Evolutionary conservation across 2,113 vertebrate species (phyloP).

Genomic region (Labeo catla): DNA sequence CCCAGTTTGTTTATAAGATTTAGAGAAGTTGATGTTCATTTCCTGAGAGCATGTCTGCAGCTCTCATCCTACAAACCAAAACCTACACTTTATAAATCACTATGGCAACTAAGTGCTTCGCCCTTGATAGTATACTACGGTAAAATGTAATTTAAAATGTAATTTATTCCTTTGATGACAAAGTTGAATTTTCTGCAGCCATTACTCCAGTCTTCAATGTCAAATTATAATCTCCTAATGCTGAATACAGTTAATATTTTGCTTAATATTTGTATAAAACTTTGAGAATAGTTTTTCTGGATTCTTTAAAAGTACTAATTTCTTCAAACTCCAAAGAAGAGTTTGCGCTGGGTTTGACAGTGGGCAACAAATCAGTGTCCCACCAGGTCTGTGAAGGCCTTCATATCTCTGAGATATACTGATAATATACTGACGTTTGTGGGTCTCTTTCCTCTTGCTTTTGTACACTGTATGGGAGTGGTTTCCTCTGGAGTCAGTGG

Average conservation of each 20-base stretch:
- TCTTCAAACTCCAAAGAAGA: background rate
- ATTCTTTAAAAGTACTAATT: background rate
- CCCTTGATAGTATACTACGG: background rate
- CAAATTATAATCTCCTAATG: background rate
- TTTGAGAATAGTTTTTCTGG: background rate
- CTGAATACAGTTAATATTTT: background rate
- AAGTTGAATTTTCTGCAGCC: background rate
- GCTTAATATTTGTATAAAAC: background rate
- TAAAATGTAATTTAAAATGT: too few species aligned
- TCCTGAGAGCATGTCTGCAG: constrained; percentile 40
- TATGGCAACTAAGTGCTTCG: constrained; percentile 29
- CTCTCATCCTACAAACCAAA: constrained; percentile 7
- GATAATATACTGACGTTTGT: constrained; percentile 40
- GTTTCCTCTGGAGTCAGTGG: constrained; percentile 53
- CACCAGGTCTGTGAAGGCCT: constrained; percentile 6
- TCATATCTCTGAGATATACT: constrained; percentile 4
- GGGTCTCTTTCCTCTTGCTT: constrained; percentile 47
- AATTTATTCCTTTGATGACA: too few species aligned
- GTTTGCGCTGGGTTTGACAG: background rate
- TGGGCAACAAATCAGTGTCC: background rate
- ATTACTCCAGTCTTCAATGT: background rate
- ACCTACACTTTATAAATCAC: constrained; percentile 40
- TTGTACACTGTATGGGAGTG: constrained; percentile 53
- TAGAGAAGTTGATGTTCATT: constrained; percentile 44
- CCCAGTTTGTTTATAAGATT: constrained; percentile 43